These are phyloP conservation scores for Holocentrus rufus DNA, from an alignment of 2,797 vertebrate species.

Conservation along the genomic window DNA sequence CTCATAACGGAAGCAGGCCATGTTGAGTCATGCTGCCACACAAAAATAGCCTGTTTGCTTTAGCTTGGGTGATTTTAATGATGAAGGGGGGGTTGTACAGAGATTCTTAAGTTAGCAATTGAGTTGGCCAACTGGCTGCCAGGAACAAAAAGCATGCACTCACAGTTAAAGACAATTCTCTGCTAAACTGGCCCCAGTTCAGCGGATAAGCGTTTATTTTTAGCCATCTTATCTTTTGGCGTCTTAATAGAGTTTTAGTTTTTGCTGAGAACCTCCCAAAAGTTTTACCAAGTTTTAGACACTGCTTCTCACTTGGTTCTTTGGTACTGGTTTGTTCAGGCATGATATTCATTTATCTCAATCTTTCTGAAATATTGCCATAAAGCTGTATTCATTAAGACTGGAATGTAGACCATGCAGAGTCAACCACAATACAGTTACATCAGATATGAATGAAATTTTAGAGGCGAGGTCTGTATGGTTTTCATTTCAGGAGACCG, in stretches of 20 bases:
- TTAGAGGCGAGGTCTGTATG: no score
- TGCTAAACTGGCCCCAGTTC: slow-evolving; percentile 20
- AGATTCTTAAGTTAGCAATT: neutral
- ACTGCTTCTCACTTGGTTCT: no score
- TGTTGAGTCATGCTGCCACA: slow-evolving; percentile 34
- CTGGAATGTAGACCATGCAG: no score
- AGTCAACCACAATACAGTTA: no score
- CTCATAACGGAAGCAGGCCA: slow-evolving; percentile 53
- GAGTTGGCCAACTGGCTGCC: neutral
- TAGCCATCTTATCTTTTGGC: slow-evolving; percentile 23
- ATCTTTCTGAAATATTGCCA: no score
- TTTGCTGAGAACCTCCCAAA: neutral
- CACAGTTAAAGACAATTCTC: slow-evolving; percentile 19
- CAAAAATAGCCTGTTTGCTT: slow-evolving; percentile 50
- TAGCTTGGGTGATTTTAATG: neutral
- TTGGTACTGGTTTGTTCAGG: no score
- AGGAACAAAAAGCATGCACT: slow-evolving; percentile 17
- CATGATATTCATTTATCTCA: no score
- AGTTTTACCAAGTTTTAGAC: neutral
- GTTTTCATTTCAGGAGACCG: no score
- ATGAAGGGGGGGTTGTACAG: neutral
- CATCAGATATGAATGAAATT: no score
- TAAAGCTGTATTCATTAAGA: no score
- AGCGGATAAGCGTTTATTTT: slow-evolving; percentile 37
- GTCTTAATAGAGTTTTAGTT: slow-evolving; percentile 22